Percentiles rank a stretch among this genome's conserved stretches.
These are phyloP conservation scores for Oryzias javanicus DNA, from an alignment of 2,113 vertebrate species.

Conservation along the genomic window DNA sequence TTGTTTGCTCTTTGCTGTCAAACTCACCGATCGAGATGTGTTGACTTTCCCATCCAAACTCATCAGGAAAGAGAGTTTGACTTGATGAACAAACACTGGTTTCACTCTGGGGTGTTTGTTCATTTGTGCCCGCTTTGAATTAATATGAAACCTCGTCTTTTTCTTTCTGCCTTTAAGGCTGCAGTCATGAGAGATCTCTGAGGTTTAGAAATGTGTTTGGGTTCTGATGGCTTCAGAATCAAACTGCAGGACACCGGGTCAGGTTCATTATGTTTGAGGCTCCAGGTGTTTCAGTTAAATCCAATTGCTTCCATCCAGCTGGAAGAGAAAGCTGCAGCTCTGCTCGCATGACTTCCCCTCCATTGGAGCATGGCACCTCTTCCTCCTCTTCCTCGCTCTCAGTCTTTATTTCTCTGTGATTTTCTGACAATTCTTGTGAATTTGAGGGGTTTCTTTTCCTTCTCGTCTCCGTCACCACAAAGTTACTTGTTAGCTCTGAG, in stretches of 20 bases:
- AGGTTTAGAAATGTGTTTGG: too few relatives aligned
- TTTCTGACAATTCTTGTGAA: not conserved
- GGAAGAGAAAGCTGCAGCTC: slow-evolving; percentile 39
- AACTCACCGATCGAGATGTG: not conserved
- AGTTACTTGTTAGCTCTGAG: slow-evolving; percentile 45
- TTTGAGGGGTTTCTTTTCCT: not conserved
- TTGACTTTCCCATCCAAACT: not conserved
- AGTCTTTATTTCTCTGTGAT: slow-evolving; percentile 9
- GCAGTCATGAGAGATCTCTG: too few relatives aligned
- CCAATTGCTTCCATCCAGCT: slow-evolving; percentile 34
- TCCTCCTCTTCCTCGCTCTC: slow-evolving; percentile 22
- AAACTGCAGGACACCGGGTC: too few relatives aligned
- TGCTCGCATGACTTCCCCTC: slow-evolving; percentile 55
- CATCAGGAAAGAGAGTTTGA: not conserved
- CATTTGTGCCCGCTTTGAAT: not conserved
- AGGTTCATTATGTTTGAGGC: not conserved
- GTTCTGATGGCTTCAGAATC: too few relatives aligned
- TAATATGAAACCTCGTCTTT: not conserved
- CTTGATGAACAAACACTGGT: not conserved
- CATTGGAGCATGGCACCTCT: slow-evolving; percentile 44
- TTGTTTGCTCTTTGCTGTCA: not conserved
- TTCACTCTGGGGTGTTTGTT: not conserved
- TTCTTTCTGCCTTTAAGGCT: too few relatives aligned
- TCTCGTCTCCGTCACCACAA: slow-evolving; percentile 12
- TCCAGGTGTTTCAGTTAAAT: slow-evolving; percentile 53